Evolutionary conservation across 2,888 invertebrate species (phyloP), one percentile per base, ranked within the genome.

Genomic region (Tuberolachnus salignus): DNA sequence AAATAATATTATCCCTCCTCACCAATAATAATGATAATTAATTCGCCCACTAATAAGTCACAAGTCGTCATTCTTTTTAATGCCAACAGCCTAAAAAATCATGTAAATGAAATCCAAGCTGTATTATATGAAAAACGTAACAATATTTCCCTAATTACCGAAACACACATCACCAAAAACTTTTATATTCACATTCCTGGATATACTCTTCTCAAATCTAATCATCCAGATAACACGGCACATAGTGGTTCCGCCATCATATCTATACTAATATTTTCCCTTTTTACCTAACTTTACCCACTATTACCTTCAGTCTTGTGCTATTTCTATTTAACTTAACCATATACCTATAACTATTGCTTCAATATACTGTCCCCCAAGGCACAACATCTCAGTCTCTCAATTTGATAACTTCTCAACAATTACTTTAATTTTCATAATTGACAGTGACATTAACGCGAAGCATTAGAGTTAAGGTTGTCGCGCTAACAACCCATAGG

Each of bases 121-220:
- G 53, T 53, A 2, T n/a, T 53, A 53, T 53, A 53, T 8, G 19
- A 53, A n/a, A 53, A 19, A 3, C 53, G 53, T 53, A n/a, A n/a
- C 8, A n/a, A 53, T 19, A 53, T 53, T 53, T 11, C 53, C 16
- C n/a, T 53, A 19, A 53, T 53, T n/a, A 53, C 53, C 1, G 53
- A 80, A 64, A 73, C 80, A 3, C 80, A 80, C 53, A 61, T 80
- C 23, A 80, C 80, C 13, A 26, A 34, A 19, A 19, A 49, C 16
- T 61, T 6, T 6, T 4, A 34, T 34, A 6, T 34, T 34, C 6
- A 4, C 6, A 34, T 34, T 6, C 6, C 6, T 14, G 74, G 61
- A 3, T 34, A 34, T 53, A 49, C 11, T 44, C 42, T 53, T 9
- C 51, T 61, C 63, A 61, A 49, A 63, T 63, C 72, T 8, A 55